Evolutionary conservation across 1,140 invertebrate genomes (phyloP), one percentile per base, ranked within the genome.

Genomic region (Chymomyza costata): DNA sequence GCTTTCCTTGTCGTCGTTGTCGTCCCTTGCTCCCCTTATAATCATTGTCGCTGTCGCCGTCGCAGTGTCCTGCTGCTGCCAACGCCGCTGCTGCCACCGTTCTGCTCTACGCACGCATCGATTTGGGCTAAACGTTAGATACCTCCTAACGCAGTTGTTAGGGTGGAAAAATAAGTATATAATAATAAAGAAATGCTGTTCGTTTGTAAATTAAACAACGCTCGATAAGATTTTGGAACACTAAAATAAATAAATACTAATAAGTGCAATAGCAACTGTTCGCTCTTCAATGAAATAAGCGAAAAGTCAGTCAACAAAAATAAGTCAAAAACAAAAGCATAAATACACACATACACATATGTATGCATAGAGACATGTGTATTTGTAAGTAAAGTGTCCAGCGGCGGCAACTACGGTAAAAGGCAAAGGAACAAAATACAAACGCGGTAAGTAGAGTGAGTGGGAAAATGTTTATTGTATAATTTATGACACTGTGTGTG

Each of bases 111-210:
- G 73, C 78, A 82, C 76, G 76, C 76, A 82, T 82, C 78, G 78
- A 82, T 82, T 82, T 82, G 78, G 78, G 70, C 70, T 82, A 76
- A 82, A 82, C 70, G 65, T 82, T 82, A 82, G 78, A 82, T 82
- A 82, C 78, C 78, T 78, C 78, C 78, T 82, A 82, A 82, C 74
- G 73, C 78, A 82, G 67, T 73, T 67, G 70, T 82, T 82, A 73
- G 78, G 78, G 78, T 82, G 78, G 78, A 81, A 64, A 74, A 65
- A 68, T 57, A 65, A 65, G 63, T 51, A 67, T 41, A 60, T 65
- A 60, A 63, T 58, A 64, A 64, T 53, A 64, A 59, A 40, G 35
- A 52, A 57, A 58, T 73, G 68, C 69, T 53, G 58, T 73, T 47
- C 62, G 38, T 68, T 54, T 64, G 48, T 56, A 44, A 50, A 56